Conservation (phyloP, 1,140 invertebrate genomes). For the Vanessa atalanta region DNA sequence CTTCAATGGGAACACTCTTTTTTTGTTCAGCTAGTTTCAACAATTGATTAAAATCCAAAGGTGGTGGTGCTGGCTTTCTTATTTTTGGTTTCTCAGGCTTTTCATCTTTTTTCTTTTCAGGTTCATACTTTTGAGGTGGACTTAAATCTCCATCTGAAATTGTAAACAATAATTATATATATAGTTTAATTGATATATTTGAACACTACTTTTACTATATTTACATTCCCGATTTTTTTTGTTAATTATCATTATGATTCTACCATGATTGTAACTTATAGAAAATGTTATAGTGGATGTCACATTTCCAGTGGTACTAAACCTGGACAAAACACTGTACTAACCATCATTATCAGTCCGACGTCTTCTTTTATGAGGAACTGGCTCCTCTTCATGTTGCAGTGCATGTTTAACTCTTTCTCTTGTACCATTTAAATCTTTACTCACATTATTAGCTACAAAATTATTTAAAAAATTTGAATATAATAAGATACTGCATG, state of each 20-base stretch:
- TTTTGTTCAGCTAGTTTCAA: slow-evolving; percentile 91
- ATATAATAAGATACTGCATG: neutral
- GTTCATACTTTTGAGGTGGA: slow-evolving; percentile 70
- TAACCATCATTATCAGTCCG: slow-evolving; percentile 72
- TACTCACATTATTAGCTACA: slow-evolving; percentile 55
- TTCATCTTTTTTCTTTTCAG: slow-evolving; percentile 76
- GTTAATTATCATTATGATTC: neutral
- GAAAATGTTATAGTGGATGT: neutral
- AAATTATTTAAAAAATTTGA: slow-evolving; percentile 2
- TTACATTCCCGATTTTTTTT: no score
- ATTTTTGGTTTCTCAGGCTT: slow-evolving; percentile 82
- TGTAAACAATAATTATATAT: neutral
- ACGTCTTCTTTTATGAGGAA: slow-evolving; percentile 85
- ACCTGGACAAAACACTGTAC: neutral
- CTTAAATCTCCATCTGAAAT: slow-evolving; percentile 55
- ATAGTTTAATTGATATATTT: no score
- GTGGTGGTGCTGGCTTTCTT: slow-evolving; percentile 82
- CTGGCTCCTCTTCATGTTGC: slow-evolving; percentile 86
- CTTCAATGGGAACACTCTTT: slow-evolving; percentile 87
- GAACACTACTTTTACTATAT: no score
- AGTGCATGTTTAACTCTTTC: slow-evolving; percentile 89
- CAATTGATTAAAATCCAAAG: slow-evolving; percentile 87
- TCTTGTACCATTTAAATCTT: slow-evolving; percentile 84
- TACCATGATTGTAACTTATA: neutral
- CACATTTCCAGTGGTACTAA: no score